phyloP scores from a whole-genome alignment of 2,797 vertebrate genomes.

The Moxostoma hubbsi region DNA sequence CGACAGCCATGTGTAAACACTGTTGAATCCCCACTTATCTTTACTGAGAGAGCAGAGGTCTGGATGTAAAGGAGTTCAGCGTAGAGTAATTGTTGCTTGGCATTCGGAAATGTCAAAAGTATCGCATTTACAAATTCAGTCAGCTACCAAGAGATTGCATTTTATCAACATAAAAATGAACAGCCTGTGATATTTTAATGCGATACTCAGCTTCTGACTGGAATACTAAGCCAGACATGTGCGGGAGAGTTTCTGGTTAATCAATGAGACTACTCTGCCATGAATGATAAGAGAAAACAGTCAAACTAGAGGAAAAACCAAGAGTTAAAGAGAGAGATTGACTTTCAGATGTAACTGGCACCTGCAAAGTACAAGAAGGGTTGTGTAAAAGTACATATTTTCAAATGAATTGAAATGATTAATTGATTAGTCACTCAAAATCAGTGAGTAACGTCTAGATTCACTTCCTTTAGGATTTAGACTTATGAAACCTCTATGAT shows the following conservation, averaged over 20 bases:
- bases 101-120: constrained; percentile 61
- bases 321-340: constrained; percentile 35
- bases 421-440: no score
- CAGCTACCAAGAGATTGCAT: constrained; percentile 51
- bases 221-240: constrained; percentile 54
- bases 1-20: constrained; percentile 42
- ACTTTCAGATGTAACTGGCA: constrained; percentile 46
- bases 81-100: constrained; percentile 44
- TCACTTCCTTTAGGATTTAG: no score
- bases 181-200: constrained; percentile 57
- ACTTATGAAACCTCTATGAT: no score
- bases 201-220: constrained; percentile 31
- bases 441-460: no score
- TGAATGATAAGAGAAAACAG: constrained; percentile 38
- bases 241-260: constrained; percentile 51
- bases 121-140: constrained; percentile 60
- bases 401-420: background rate
- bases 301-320: constrained; percentile 40
- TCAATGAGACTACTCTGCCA: constrained; percentile 37
- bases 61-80: constrained; percentile 24
- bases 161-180: constrained; percentile 61
- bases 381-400: background rate
- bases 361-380: background rate
- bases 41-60: constrained; percentile 18
- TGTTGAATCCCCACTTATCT: constrained; percentile 13